Evolutionary conservation across 2,888 invertebrate species (phyloP), one percentile per base, ranked within the genome.

Genomic region (Trissolcus japonicus): DNA sequence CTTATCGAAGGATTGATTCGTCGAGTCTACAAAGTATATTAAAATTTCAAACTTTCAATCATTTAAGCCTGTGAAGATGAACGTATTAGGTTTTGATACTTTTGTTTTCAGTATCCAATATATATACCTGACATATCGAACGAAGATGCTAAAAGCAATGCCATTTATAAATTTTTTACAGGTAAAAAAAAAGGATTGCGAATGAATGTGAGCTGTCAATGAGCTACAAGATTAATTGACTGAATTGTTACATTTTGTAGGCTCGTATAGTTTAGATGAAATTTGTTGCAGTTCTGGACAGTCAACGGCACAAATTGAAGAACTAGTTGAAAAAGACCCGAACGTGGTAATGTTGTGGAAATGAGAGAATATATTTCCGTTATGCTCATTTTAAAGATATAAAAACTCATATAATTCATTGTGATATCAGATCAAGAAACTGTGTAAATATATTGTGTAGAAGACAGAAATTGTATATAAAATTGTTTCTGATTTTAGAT

Each of bases 251-350:
- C 41, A 57, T 84, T 95, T 97, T 86, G 95, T 94, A 53, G 98
- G 98, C 0, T 90, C 92, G 0, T 93, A 94, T 78, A 95, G 94
- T 86, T 92, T 94, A 69, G 98, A 98, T 90, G 96, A 97, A 89
- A 97, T 98, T 83, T 97, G 98, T 89, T 96, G 96, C 86, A 92
- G 94, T 71, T 94, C 95, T 9, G 94, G 94, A 14, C 91, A 95
- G 51, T 94, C 94, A 66, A 91, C 94, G 6, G 92, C 93, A 50
- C 93, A 94, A 76, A 91, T 97, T 61, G 95, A 96, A 84, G 94
- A 95, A 81, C 93, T 95, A 77, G 93, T 97, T 16, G 96, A 96
- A 83, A 93, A 93, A 75, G 96, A 97, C 90, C 93, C 95, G 29
- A 95, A 94, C 89, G 93, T 96, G 69, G 92, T 94, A 57, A 91